Percentiles rank a stretch among this genome's conserved stretches.
These are phyloP conservation scores for Enteromius mattozi DNA, from an alignment of 2,797 vertebrate species.

Conservation along the genomic window DNA sequence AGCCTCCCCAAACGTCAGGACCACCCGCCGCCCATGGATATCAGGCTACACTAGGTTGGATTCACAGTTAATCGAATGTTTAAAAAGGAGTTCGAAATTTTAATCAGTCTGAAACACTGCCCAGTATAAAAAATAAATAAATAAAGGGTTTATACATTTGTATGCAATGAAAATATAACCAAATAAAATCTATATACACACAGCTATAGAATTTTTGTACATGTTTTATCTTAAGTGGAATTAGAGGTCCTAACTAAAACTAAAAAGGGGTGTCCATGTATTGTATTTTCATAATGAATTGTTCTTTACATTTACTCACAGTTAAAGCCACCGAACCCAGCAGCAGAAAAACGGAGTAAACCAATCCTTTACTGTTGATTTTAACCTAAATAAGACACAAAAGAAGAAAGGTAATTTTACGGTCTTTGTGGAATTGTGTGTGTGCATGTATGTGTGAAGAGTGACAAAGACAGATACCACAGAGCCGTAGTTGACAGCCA, in stretches of 20 bases:
- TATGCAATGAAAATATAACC: not conserved
- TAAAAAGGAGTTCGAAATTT: not conserved
- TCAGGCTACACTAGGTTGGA: too few relatives aligned
- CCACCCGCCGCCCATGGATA: too few relatives aligned
- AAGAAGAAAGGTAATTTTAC: conserved; percentile 21
- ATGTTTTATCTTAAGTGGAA: not conserved
- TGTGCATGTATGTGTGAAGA: not conserved
- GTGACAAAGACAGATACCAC: conserved; percentile 68
- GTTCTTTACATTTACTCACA: conserved; percentile 71
- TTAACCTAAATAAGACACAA: conserved; percentile 73
- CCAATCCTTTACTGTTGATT: conserved; percentile 86
- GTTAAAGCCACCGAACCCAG: conserved; percentile 86
- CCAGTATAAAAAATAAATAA: not conserved
- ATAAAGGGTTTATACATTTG: not conserved
- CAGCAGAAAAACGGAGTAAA: conserved; percentile 85
- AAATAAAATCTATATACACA: not conserved
- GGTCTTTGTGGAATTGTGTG: not conserved
- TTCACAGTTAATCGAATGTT: not conserved
- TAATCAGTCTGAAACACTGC: not conserved
- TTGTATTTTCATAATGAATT: not conserved
- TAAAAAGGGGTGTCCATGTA: not conserved
- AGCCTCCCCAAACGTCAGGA: too few relatives aligned
- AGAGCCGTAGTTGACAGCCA: conserved; percentile 82
- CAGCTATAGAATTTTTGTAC: not conserved
- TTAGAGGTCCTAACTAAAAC: not conserved